phyloP scores from a whole-genome alignment of 2,888 invertebrate genomes.

The Cryptus viduatorius region DNA sequence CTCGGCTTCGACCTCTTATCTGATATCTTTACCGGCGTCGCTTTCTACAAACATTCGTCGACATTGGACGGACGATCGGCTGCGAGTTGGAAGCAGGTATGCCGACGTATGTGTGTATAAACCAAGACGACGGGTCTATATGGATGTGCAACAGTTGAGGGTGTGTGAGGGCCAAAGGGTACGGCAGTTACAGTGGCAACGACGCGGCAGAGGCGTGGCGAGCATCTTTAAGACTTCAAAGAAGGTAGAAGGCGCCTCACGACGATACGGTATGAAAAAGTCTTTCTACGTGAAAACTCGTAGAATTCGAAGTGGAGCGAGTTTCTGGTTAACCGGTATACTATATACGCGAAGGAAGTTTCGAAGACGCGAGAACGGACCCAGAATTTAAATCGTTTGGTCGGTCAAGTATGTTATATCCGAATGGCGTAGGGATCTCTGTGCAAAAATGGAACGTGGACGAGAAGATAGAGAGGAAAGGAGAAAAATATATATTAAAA shows the following conservation, averaged over 20 bases:
- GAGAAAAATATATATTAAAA: slow-evolving; percentile 52
- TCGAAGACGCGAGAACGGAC: slow-evolving; percentile 55
- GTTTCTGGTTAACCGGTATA: slow-evolving; percentile 32
- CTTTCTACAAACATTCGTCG: neutral
- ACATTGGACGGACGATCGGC: slow-evolving; percentile 2
- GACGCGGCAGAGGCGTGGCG: slow-evolving; percentile 35
- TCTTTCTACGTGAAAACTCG: slow-evolving; percentile 35
- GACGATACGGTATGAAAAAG: slow-evolving; percentile 35
- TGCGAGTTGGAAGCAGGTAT: neutral
- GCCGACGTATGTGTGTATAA: neutral
- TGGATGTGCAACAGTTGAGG: neutral
- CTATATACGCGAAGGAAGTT: slow-evolving; percentile 50
- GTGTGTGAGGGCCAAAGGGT: neutral
- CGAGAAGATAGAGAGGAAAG: slow-evolving; percentile 29
- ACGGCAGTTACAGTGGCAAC: slow-evolving; percentile 33
- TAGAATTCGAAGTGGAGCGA: slow-evolving; percentile 58
- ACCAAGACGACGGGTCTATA: neutral
- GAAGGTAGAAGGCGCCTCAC: slow-evolving; percentile 18
- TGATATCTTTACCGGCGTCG: slow-evolving; percentile 14
- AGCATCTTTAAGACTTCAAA: slow-evolving; percentile 50
- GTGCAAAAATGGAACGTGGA: slow-evolving; percentile 21
- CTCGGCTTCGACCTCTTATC: neutral
- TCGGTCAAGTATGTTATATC: slow-evolving; percentile 69
- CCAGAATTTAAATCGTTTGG: slow-evolving; percentile 72
- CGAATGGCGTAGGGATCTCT: slow-evolving; percentile 48